These are phyloP conservation scores for Terrapene triunguis DNA, from an alignment of 2,113 vertebrate species.

Conservation along the genomic window DNA sequence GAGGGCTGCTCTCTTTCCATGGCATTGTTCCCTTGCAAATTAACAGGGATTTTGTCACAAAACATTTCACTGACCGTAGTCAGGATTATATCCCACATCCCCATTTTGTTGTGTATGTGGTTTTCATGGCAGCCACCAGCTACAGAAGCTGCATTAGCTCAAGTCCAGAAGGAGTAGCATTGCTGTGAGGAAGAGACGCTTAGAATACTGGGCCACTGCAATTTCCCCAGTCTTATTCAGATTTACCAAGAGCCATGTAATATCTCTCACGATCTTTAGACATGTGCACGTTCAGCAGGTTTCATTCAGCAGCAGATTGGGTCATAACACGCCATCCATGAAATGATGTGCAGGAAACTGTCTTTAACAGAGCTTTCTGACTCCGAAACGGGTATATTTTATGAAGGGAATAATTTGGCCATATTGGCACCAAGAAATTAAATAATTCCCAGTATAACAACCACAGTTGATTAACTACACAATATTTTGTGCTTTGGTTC, in stretches of 20 bases:
- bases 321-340: neutral
- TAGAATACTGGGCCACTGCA: neutral
- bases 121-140: neutral
- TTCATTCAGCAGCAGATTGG: neutral
- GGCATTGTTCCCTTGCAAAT: neutral
- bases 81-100: neutral
- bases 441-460: neutral
- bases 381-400: neutral
- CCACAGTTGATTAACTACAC: slow-evolving; percentile 16
- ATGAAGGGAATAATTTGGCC: neutral
- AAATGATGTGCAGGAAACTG: neutral
- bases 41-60: neutral
- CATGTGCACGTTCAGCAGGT: neutral
- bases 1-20: neutral
- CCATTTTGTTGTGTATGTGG: neutral
- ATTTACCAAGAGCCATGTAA: neutral
- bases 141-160: neutral
- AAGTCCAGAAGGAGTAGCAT: neutral
- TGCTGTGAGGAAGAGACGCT: neutral
- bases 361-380: neutral
- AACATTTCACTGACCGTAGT: neutral
- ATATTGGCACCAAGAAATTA: neutral
- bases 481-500: neutral
- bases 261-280: neutral
- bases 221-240: neutral